These are phyloP conservation scores for Diglossa cyanea DNA, from an alignment of 2,797 vertebrate genomes.

Conservation along the genomic window DNA sequence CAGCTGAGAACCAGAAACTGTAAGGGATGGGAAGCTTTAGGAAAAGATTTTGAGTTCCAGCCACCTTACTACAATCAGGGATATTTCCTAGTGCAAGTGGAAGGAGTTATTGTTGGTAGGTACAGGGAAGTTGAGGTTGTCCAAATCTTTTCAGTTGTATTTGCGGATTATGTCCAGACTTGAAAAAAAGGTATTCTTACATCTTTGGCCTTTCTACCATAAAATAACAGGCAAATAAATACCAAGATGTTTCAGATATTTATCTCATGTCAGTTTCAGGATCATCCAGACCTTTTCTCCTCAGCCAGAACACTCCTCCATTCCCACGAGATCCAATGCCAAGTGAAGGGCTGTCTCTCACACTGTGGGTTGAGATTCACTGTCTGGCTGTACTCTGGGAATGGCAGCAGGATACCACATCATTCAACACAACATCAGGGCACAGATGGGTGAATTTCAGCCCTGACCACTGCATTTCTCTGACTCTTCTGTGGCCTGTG, in stretches of 20 bases:
- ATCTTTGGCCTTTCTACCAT: not conserved
- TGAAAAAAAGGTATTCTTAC: not conserved
- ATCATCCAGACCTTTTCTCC: not conserved
- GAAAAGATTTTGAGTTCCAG: not conserved
- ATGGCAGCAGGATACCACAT: not conserved
- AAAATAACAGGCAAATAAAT: not conserved
- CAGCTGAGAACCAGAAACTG: not conserved
- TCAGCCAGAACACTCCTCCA: not conserved
- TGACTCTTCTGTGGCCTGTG: not conserved
- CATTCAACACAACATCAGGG: not conserved
- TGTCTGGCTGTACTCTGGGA: fast-evolving
- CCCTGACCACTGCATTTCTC: not conserved
- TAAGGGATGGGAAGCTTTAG: not conserved
- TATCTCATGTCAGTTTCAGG: not conserved
- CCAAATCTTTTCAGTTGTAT: not conserved
- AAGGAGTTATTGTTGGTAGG: not conserved
- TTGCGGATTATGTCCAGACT: not conserved
- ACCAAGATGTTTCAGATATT: not conserved
- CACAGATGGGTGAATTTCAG: not conserved
- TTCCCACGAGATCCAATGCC: not conserved
- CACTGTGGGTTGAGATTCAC: not conserved
- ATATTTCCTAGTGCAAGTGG: not conserved
- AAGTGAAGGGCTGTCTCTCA: not conserved
- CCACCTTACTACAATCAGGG: not conserved
- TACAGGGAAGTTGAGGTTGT: not conserved